Conservation (phyloP, 2,113 vertebrate genomes). For the Egretta garzetta region DNA sequence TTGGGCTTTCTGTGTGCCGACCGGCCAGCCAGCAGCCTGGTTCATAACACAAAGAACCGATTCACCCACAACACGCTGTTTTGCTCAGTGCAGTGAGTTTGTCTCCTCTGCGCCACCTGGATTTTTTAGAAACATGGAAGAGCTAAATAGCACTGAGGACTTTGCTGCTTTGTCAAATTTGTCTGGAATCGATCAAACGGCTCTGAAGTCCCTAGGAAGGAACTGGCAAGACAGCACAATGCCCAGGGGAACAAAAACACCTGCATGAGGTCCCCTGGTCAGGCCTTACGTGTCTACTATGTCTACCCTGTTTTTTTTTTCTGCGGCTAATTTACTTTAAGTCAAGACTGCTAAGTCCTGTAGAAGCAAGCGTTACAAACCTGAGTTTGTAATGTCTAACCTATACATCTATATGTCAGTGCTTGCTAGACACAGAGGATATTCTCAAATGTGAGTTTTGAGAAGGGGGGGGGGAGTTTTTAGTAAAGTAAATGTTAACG, state of each 20-base stretch:
- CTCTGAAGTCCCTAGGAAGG: background rate
- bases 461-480: background rate
- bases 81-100: background rate
- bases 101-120: background rate
- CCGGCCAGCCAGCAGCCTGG: background rate
- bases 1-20: background rate
- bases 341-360: background rate
- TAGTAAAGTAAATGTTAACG: background rate
- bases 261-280: background rate
- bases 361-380: background rate
- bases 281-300: background rate
- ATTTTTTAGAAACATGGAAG: background rate
- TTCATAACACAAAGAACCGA: background rate
- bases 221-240: background rate
- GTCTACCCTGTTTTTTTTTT: background rate
- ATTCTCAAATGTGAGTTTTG: background rate
- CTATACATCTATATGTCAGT: background rate
- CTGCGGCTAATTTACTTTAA: background rate
- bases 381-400: background rate
- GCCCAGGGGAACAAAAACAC: background rate
- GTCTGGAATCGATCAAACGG: background rate
- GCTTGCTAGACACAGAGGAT: background rate
- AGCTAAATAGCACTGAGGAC: background rate
- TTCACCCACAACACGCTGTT: background rate
- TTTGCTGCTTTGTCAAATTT: background rate